Conservation (phyloP, 1,140 invertebrate genomes). For the Atta colombica region DNA sequence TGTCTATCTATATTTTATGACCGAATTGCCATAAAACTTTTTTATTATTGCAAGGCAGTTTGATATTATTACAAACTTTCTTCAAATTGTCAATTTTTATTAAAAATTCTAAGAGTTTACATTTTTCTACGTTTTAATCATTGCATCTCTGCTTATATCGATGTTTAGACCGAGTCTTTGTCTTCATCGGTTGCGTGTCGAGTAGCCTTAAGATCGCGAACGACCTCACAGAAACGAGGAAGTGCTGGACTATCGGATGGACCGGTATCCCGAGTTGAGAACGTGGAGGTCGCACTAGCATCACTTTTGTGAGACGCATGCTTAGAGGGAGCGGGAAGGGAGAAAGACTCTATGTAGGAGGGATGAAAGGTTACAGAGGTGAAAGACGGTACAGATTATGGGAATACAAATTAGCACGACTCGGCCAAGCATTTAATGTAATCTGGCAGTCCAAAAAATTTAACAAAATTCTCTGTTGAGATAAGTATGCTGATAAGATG, state of each 20-base stretch:
- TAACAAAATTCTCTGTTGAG: background rate
- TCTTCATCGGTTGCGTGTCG: constrained; percentile 61
- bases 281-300: constrained; percentile 68
- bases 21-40: background rate
- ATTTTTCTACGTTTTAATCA: constrained; percentile 1
- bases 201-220: constrained; percentile 54
- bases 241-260: constrained; percentile 66
- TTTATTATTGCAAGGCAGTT: background rate
- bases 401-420: constrained; percentile 63
- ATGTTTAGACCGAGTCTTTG: background rate
- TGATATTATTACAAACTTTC: background rate
- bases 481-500: background rate
- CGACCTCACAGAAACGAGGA: constrained; percentile 68
- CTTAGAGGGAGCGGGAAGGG: background rate
- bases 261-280: constrained; percentile 71
- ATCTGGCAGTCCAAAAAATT: background rate
- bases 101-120: background rate
- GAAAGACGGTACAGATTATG: constrained; percentile 58
- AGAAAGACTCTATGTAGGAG: background rate
- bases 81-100: background rate
- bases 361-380: constrained; percentile 56
- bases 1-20: background rate
- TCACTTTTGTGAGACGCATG: constrained; percentile 55
- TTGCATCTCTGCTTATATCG: background rate
- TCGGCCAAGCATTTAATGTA: constrained; percentile 3